A percentile compares a stretch with the other conserved stretches of the same genome.
These are phyloP conservation scores for Myathropa florea DNA, from an alignment of 2,888 invertebrate genomes.

Conservation along the genomic window DNA sequence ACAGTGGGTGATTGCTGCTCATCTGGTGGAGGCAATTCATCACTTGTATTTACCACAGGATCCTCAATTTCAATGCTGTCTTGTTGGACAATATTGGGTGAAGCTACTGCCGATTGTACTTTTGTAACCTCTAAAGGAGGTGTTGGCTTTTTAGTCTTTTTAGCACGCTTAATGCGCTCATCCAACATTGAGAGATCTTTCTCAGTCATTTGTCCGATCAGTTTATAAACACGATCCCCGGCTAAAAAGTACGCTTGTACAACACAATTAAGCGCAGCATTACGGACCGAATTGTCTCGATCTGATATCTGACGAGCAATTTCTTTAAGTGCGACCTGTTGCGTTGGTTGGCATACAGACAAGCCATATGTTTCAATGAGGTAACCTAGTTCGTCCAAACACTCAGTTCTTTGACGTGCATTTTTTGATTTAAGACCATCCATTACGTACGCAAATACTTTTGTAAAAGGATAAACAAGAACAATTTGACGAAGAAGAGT, in stretches of 20 bases:
- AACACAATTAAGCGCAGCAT: conserved; percentile 96
- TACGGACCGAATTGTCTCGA: conserved; percentile 96
- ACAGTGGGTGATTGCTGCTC: conserved; percentile 76
- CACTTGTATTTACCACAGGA: conserved; percentile 78
- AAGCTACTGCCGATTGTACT: conserved; percentile 77
- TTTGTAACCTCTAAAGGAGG: conserved; percentile 78
- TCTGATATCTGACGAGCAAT: conserved; percentile 97
- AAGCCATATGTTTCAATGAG: conserved; percentile 93
- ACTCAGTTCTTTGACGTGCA: conserved; percentile 97
- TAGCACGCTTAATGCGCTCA: conserved; percentile 96
- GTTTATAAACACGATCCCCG: conserved; percentile 93
- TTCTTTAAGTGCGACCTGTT: conserved; percentile 88
- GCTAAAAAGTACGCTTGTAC: conserved; percentile 94
- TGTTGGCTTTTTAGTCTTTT: conserved; percentile 83
- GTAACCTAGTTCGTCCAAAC: conserved; percentile 94
- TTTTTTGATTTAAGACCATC: conserved; percentile 98
- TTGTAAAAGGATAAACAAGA: conserved; percentile 92
- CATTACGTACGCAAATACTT: conserved; percentile 94
- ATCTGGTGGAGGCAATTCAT: conserved; percentile 78
- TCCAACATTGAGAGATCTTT: conserved; percentile 97
- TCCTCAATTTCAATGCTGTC: conserved; percentile 80
- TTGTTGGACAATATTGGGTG: conserved; percentile 75
- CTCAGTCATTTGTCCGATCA: conserved; percentile 95
- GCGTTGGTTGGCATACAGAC: conserved; percentile 90
- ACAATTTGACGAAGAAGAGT: conserved; percentile 92